Conservation (phyloP, 2,113 vertebrate genomes). For the Mirounga angustirostris region DNA sequence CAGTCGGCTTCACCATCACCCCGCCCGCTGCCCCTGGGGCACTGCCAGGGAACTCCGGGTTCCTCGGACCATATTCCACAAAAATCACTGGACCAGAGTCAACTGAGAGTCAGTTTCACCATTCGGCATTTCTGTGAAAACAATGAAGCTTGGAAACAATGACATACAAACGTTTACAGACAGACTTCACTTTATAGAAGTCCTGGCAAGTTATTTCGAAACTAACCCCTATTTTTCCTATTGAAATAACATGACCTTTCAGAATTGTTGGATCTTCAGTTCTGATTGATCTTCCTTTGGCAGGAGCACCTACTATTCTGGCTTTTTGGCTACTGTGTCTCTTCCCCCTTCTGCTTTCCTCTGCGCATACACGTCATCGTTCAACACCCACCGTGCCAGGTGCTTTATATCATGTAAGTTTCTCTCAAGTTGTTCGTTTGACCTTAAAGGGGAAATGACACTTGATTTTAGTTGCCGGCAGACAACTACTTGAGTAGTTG, state of each 20-base stretch:
- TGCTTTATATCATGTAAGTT: neutral
- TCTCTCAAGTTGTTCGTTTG: neutral
- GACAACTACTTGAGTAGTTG: neutral
- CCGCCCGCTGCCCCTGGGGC: rapidly evolving
- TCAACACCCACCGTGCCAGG: too few species aligned
- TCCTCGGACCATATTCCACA: neutral
- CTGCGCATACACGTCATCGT: rapidly evolving
- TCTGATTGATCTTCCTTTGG: neutral
- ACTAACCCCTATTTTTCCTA: neutral
- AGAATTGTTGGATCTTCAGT: rapidly evolving
- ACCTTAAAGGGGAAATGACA: neutral
- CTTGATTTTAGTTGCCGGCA: neutral
- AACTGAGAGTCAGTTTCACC: neutral
- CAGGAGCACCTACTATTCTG: rapidly evolving
- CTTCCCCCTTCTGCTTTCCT: neutral
- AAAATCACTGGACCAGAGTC: neutral
- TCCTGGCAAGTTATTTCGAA: neutral
- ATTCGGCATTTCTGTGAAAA: neutral
- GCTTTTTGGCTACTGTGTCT: rapidly evolving
- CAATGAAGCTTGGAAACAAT: neutral
- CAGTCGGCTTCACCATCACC: rapidly evolving
- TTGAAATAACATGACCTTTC: neutral
- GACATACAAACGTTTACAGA: neutral
- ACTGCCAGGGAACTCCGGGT: neutral
- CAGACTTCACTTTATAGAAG: neutral